Evolutionary conservation across 2,797 vertebrate species (phyloP).

Genomic region (Enteromius mattozi): DNA sequence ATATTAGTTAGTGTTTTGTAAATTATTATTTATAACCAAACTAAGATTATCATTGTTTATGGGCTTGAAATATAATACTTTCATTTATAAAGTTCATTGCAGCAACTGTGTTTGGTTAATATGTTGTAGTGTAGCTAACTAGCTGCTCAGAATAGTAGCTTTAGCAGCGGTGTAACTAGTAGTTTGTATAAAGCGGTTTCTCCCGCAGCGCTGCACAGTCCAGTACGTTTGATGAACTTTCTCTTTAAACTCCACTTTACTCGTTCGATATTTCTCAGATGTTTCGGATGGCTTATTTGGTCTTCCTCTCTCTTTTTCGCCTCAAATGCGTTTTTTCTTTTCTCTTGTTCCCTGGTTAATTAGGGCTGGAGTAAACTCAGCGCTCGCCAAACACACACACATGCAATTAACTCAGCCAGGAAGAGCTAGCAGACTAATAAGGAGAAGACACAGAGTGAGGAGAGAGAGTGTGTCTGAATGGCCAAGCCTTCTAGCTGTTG

Average conservation of each 20-base stretch:
- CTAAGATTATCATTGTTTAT: not conserved
- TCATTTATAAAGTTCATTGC: not conserved
- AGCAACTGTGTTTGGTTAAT: not conserved
- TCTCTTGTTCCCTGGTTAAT: slow-evolving; percentile 13
- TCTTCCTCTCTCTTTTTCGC: not conserved
- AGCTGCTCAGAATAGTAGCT: not conserved
- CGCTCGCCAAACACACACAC: slow-evolving; percentile 27
- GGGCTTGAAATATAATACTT: not conserved
- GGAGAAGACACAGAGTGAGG: slow-evolving; percentile 9
- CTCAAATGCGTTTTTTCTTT: not conserved
- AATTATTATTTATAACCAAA: not conserved
- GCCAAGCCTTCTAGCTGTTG: slow-evolving; percentile 27
- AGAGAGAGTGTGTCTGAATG: slow-evolving; percentile 22
- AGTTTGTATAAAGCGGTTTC: not conserved
- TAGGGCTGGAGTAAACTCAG: slow-evolving; percentile 7
- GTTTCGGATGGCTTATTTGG: not conserved
- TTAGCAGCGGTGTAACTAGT: not conserved
- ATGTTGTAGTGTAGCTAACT: not conserved
- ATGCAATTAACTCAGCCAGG: slow-evolving; percentile 21
- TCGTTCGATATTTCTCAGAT: not conserved
- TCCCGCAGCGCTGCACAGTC: not conserved
- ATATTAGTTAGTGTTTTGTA: not conserved
- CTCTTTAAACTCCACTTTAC: not conserved
- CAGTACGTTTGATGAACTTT: not conserved
- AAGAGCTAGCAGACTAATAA: slow-evolving; percentile 20